phyloP scores from a whole-genome alignment of 1,140 invertebrate genomes.

The Gryllus bimaculatus region DNA sequence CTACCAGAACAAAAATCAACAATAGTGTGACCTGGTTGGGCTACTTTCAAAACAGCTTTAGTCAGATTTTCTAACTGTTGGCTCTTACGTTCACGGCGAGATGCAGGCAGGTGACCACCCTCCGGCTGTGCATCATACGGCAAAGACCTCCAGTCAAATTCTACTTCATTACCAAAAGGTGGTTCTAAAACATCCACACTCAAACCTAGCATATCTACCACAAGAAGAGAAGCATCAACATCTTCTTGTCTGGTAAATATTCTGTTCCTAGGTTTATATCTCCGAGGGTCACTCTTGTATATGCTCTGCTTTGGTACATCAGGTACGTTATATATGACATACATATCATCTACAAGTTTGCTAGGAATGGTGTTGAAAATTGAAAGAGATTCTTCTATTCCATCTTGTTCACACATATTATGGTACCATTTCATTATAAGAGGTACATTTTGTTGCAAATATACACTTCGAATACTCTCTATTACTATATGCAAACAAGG shows the following conservation, averaged over 20 bases:
- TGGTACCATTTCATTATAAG: conserved; percentile 56
- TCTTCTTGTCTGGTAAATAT: conserved; percentile 66
- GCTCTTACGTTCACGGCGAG: conserved; percentile 66
- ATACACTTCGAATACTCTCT: conserved; percentile 30
- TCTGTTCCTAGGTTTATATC: conserved; percentile 61
- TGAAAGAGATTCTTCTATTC: conserved; percentile 17
- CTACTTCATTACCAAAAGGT: conserved; percentile 36
- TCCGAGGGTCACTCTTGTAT: conserved; percentile 68
- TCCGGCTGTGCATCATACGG: conserved; percentile 63
- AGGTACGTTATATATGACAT: conserved; percentile 27
- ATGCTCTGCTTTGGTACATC: conserved; percentile 50
- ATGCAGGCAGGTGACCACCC: conserved; percentile 66
- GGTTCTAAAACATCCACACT: conserved; percentile 23
- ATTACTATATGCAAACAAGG: conserved; percentile 59
- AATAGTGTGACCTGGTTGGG: conserved; percentile 46
- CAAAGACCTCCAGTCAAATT: conserved; percentile 51
- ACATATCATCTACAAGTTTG: conserved; percentile 14
- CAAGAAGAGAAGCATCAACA: conserved; percentile 51
- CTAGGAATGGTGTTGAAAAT: conserved; percentile 11
- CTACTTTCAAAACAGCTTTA: conserved; percentile 63
- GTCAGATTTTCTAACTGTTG: conserved; percentile 83
- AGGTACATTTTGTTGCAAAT: conserved; percentile 47
- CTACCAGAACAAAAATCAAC: conserved; percentile 93
- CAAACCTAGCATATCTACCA: conserved; percentile 23
- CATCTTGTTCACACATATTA: conserved; percentile 23